phyloP scores from a whole-genome alignment of 2,113 vertebrate species.

The Cygnus atratus region DNA sequence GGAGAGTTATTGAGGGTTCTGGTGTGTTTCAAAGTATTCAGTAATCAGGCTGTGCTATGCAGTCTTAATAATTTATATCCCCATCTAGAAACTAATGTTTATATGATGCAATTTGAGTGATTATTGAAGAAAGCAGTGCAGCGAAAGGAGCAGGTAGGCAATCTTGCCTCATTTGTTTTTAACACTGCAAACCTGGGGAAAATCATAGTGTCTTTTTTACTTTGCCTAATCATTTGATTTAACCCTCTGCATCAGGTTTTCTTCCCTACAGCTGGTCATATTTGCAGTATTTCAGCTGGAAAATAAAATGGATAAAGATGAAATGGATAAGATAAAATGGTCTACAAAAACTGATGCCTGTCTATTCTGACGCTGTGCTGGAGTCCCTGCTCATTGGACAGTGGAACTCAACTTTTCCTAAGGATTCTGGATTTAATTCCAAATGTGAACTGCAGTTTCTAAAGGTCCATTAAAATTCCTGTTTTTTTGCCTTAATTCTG shows the following conservation, averaged over 20 bases:
- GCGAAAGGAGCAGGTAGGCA: background rate
- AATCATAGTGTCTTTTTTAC: background rate
- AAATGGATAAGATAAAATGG: background rate
- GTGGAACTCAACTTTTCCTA: background rate
- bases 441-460: background rate
- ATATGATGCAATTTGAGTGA: background rate
- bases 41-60: background rate
- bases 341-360: background rate
- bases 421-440: background rate
- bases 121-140: background rate
- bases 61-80: background rate
- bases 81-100: background rate
- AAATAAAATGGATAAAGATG: background rate
- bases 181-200: background rate
- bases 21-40: background rate
- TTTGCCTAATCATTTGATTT: background rate
- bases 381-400: background rate
- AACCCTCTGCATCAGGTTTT: background rate
- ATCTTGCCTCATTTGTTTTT: background rate
- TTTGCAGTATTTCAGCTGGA: background rate
- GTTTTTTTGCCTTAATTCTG: background rate
- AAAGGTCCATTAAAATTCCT: background rate
- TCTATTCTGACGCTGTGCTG: background rate
- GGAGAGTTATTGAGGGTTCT: background rate
- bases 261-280: background rate